phyloP scores from a whole-genome alignment of 1,140 invertebrate species.

The Druon quercuslanigerum region DNA sequence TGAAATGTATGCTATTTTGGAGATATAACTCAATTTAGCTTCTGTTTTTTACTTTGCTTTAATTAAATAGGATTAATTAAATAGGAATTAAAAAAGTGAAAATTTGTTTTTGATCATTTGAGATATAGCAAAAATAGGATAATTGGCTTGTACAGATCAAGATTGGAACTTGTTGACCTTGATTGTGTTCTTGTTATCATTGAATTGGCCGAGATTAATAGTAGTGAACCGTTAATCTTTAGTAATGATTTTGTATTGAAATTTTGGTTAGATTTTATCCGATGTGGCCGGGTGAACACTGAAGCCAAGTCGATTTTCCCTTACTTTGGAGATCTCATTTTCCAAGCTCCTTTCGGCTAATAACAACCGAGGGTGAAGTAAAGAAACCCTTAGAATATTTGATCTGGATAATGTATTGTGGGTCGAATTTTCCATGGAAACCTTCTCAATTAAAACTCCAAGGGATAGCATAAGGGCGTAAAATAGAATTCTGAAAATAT shows the following conservation, averaged over 20 bases:
- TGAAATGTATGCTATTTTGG: no score
- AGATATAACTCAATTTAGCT: no score
- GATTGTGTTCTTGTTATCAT: neutral
- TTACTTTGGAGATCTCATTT: constrained; percentile 45
- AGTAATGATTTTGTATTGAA: neutral
- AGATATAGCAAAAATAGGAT: no score
- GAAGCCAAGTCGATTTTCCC: constrained; percentile 54
- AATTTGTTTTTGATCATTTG: no score
- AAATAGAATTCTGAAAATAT: constrained; percentile 42
- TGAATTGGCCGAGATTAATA: constrained; percentile 4
- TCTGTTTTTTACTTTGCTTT: no score
- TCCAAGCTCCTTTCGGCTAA: constrained; percentile 43
- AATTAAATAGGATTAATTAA: no score
- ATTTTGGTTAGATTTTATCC: constrained; percentile 55
- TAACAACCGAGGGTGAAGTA: constrained; percentile 49
- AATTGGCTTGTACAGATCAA: no score
- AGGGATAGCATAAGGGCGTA: constrained; percentile 43
- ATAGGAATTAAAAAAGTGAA: no score
- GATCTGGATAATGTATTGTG: constrained; percentile 48
- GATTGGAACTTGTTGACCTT: neutral
- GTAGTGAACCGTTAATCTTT: constrained; percentile 3
- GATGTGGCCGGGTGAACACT: constrained; percentile 52
- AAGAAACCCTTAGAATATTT: constrained; percentile 52
- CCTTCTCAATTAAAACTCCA: constrained; percentile 46
- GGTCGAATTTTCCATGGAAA: constrained; percentile 49